phyloP scores from a whole-genome alignment of 2,113 vertebrate genomes.

The Sorex araneus region DNA sequence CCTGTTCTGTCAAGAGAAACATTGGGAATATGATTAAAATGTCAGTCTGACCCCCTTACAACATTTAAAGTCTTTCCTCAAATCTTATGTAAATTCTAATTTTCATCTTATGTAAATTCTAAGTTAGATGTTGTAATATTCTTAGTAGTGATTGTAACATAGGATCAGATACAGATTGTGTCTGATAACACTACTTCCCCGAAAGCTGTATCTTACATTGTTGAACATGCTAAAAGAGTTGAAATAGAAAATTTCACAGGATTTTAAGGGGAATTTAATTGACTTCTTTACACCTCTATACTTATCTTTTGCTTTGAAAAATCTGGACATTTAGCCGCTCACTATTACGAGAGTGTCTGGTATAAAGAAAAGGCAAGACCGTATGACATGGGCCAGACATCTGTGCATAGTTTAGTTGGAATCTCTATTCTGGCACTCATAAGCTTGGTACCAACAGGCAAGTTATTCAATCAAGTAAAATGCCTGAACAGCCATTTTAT shows the following conservation, averaged over 20 bases:
- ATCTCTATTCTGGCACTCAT: background rate
- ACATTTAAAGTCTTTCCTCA: background rate
- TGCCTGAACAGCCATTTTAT: background rate
- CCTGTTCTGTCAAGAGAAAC: background rate
- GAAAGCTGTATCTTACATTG: conserved; percentile 22
- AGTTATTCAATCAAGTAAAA: background rate
- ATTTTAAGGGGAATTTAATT: conserved; percentile 34
- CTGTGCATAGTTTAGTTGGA: background rate
- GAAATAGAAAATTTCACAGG: conserved; percentile 17
- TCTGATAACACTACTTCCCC: background rate
- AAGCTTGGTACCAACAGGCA: background rate
- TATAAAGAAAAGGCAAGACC: background rate
- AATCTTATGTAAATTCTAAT: background rate
- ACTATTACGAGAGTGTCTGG: conserved; percentile 2
- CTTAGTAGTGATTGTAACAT: background rate
- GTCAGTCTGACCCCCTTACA: background rate
- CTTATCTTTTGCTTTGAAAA: conserved; percentile 46
- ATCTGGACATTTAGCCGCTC: background rate
- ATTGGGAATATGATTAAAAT: background rate
- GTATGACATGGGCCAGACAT: accelerated
- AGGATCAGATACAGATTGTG: background rate
- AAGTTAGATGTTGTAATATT: conserved; percentile 9
- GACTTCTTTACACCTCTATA: background rate
- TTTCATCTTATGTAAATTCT: background rate
- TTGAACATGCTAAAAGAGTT: conserved; percentile 4